Percentiles rank a stretch among this genome's conserved stretches.
Conservation (phyloP, 1,140 invertebrate species). For the Penaeus chinensis region DNA sequence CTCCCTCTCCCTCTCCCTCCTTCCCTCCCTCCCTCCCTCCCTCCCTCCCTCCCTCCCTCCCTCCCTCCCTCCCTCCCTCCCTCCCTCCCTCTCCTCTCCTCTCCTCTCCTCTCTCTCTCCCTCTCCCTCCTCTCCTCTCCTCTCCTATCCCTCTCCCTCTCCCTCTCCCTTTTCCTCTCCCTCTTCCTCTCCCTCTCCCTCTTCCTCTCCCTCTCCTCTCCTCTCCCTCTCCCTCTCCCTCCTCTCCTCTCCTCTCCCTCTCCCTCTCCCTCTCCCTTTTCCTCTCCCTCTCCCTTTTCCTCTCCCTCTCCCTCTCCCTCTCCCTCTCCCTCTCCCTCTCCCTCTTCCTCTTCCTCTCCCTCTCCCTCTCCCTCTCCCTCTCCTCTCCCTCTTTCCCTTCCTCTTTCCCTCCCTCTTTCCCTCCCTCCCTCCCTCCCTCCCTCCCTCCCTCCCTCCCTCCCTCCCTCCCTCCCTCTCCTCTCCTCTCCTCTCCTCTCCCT, state of each 20-base stretch:
- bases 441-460: neutral
- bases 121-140: neutral
- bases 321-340: no score
- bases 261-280: neutral
- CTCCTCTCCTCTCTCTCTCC: neutral
- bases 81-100: conserved; percentile 20
- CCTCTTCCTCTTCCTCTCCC: no score
- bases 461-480: neutral
- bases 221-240: neutral
- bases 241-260: neutral
- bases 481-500: neutral
- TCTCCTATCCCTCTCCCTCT: neutral
- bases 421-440: no score
- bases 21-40: no score
- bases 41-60: no score
- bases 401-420: no score
- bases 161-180: neutral
- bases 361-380: neutral
- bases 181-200: conserved; percentile 7
- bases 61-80: neutral
- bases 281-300: neutral
- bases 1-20: neutral
- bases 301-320: neutral
- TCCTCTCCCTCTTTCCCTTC: neutral
- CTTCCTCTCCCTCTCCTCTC: no score